Percentiles rank a stretch among this genome's conserved stretches.
These are phyloP conservation scores for Agrilus planipennis DNA, from an alignment of 1,140 invertebrate genomes.

Conservation along the genomic window DNA sequence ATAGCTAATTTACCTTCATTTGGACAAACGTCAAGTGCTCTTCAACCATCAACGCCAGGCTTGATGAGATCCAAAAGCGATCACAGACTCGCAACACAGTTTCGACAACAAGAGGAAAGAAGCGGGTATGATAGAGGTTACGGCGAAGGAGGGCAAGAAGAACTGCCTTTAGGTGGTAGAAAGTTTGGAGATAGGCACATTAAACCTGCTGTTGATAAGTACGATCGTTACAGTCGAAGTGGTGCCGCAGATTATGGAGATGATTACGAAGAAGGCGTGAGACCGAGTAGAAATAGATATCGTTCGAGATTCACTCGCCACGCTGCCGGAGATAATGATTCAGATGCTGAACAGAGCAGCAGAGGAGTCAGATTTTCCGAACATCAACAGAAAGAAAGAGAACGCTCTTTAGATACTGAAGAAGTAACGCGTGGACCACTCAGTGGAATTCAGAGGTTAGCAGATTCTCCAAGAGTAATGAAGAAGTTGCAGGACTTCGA, in stretches of 20 bases:
- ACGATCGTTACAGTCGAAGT: slow-evolving; percentile 35
- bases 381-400: slow-evolving; percentile 50
- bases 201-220: slow-evolving; percentile 31
- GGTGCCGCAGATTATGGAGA: slow-evolving; percentile 41
- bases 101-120: slow-evolving; percentile 71
- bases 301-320: slow-evolving; percentile 49
- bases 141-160: slow-evolving; percentile 25
- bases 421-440: slow-evolving; percentile 78
- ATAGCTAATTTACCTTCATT: slow-evolving; percentile 46
- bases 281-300: slow-evolving; percentile 47
- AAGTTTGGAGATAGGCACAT: slow-evolving; percentile 57
- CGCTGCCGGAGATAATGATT: slow-evolving; percentile 52
- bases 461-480: slow-evolving; percentile 81
- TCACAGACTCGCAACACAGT: slow-evolving; percentile 79
- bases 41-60: slow-evolving; percentile 47
- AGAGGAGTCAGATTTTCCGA: slow-evolving; percentile 48
- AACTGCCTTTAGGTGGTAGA: slow-evolving; percentile 43
- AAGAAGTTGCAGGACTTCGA: slow-evolving; percentile 74
- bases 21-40: slow-evolving; percentile 33
- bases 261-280: slow-evolving; percentile 46
- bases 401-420: slow-evolving; percentile 77
- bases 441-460: slow-evolving; percentile 77
- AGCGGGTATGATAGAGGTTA: slow-evolving; percentile 33
- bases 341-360: slow-evolving; percentile 45
- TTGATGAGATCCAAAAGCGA: slow-evolving; percentile 89